Evolutionary conservation across 2,113 vertebrate species (phyloP).

Genomic region (Brachirus orientalis): DNA sequence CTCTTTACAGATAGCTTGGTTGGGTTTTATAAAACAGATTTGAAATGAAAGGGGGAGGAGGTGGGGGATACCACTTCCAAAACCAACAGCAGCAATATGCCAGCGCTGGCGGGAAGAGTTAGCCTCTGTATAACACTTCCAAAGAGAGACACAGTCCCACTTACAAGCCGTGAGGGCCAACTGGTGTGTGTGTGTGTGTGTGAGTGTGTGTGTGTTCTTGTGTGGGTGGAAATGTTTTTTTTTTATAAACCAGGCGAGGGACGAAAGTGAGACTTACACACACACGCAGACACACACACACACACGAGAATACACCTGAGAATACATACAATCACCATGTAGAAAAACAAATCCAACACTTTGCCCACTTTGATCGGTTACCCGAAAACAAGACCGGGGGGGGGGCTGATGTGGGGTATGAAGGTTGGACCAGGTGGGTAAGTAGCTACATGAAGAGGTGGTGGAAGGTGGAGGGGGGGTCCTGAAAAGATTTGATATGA

Average conservation of each 20-base stretch:
- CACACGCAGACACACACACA: conserved; percentile 19
- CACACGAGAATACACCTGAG: conserved; percentile 55
- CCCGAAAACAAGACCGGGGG: conserved; percentile 47
- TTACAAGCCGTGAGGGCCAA: conserved; percentile 60
- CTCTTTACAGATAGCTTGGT: conserved; percentile 45
- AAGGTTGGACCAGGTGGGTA: conserved; percentile 10
- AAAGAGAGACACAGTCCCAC: conserved; percentile 71
- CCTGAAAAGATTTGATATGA: conserved; percentile 55
- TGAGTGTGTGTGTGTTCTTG: conserved; percentile 22
- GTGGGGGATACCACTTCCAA: conserved; percentile 47
- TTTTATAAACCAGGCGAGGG: conserved; percentile 51
- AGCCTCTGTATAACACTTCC: conserved; percentile 74
- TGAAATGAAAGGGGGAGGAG: conserved; percentile 31
- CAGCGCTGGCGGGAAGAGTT: conserved; percentile 63
- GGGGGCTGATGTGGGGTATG: neutral
- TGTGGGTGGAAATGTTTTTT: conserved; percentile 52
- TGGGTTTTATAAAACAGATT: conserved; percentile 51
- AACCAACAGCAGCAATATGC: conserved; percentile 68
- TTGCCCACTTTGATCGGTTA: conserved; percentile 74
- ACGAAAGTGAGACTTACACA: conserved; percentile 52
- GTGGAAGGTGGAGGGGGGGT: conserved; percentile 31
- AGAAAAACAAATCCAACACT: conserved; percentile 68
- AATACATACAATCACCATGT: conserved; percentile 63
- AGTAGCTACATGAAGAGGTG: conserved; percentile 14
- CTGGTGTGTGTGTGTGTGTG: conserved; percentile 37